phyloP scores from a whole-genome alignment of 2,797 vertebrate species.

The Decapterus maruadsi region DNA sequence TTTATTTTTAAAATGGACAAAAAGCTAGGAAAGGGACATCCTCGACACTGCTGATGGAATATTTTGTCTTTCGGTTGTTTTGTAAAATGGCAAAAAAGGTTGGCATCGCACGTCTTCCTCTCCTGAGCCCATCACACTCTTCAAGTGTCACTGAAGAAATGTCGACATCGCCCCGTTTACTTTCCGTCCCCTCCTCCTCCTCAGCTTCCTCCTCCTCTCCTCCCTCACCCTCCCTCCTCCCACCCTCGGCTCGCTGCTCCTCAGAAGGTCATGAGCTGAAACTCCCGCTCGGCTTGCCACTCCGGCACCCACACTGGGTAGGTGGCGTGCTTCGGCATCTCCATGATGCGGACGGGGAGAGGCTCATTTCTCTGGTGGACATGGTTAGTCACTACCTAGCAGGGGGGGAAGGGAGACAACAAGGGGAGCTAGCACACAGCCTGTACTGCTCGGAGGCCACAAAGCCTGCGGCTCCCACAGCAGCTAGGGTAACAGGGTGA shows the following conservation, averaged over 20 bases:
- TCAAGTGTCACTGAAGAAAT: conserved; percentile 79
- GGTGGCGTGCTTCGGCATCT: conserved; percentile 90
- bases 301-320: conserved; percentile 91
- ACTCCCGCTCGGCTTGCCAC: conserved; percentile 89
- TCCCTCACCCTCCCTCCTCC: conserved; percentile 70
- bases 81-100: conserved; percentile 60
- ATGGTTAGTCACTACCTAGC: conserved; percentile 91
- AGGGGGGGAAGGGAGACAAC: conserved; percentile 89
- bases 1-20: conserved; percentile 52
- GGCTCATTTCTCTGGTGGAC: conserved; percentile 87
- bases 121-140: conserved; percentile 71
- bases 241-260: conserved; percentile 77
- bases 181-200: conserved; percentile 46
- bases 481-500: conserved; percentile 71
- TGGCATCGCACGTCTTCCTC: conserved; percentile 71
- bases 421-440: conserved; percentile 88
- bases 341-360: conserved; percentile 87
- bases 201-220: conserved; percentile 32
- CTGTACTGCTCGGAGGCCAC: conserved; percentile 82
- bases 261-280: conserved; percentile 92
- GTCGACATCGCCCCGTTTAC: conserved; percentile 61
- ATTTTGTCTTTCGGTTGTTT: conserved; percentile 67
- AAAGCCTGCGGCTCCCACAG: conserved; percentile 74
- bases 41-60: conserved; percentile 58
- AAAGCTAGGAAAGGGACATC: conserved; percentile 62